Percentiles rank a stretch among this genome's conserved stretches.
These are phyloP conservation scores for Noctua janthe DNA, from an alignment of 2,888 invertebrate species.

Conservation along the genomic window DNA sequence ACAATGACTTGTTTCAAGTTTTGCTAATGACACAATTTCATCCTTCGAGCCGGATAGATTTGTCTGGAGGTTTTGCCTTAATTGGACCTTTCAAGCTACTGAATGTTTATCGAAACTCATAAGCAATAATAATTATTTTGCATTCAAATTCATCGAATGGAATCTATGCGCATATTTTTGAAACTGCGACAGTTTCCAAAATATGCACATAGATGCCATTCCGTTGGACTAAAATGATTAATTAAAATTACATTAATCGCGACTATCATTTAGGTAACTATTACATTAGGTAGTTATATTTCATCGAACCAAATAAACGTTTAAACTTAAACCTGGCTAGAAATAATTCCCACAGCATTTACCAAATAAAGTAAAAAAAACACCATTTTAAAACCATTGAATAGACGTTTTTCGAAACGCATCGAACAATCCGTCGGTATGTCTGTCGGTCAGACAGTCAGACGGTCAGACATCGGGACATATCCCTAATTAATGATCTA, in stretches of 20 bases:
- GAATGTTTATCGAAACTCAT: background rate
- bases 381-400: constrained; percentile 50
- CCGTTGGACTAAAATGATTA: too few species aligned
- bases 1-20: background rate
- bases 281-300: background rate
- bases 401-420: constrained; percentile 63
- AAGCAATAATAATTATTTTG: background rate
- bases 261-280: background rate
- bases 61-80: too few species aligned
- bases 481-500: constrained; percentile 86
- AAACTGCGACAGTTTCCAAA: too few species aligned
- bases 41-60: too few species aligned
- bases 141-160: background rate
- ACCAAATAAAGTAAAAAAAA: constrained; percentile 34
- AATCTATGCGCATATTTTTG: background rate
- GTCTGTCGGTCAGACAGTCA: constrained; percentile 69
- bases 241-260: background rate
- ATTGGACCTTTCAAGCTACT: background rate
- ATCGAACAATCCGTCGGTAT: constrained; percentile 66
- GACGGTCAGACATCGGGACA: constrained; percentile 71
- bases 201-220: background rate
- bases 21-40: background rate
- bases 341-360: constrained; percentile 58
- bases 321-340: constrained; percentile 7
- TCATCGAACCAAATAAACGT: constrained; percentile 6